Evolutionary conservation across 2,113 vertebrate genomes (phyloP), one percentile per base, ranked within the genome.

Genomic region (Zootoca vivipara): DNA sequence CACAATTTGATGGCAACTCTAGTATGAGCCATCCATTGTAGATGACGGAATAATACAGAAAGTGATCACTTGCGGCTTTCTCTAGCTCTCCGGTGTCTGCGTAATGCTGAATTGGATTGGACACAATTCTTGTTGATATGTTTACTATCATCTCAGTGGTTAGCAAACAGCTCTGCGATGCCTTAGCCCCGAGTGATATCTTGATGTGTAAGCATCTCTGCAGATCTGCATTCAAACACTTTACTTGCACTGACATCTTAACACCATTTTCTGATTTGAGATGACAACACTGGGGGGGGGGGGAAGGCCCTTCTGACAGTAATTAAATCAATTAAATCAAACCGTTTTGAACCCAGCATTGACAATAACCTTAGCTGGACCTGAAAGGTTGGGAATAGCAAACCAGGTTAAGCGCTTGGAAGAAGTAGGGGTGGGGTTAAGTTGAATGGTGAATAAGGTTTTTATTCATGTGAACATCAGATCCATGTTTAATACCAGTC

Each of bases 291-390:
- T 7, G 4, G 46, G 38, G 46, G 4, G 4, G 46, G 38, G 46
- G 4, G 88, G 87, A 69, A 26, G 30, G 33, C 33, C 93, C 93
- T 93, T 91, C 89, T 85, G 65, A 10, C 52, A 88, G 46, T 86
- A 94, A 91, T 92, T 95, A 93, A 92, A 93, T 93, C 87, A 94
- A 91, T 92, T 95, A 93, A 92, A 93, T 93, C 88, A 92, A 86
- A 92, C 69, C 1, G 80, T 91, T 92, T 88, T 91, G 1, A 40
- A 73, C 20, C 62, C 83, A 18, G 90, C 30, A 67, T 85, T 95
- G 90, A 93, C 69, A 87, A 83, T 46, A 82, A 22, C 85, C 91
- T 87, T 78, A 58, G 52, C 42, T 94, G 89, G 90, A 89, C 81
- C 85, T 86, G 89, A 94, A 92, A 90, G 89, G 35, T 7, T 84